Base-by-base conservation (phyloP, 2,888 invertebrate genomes). In the Epistrophella euchroma region DNA sequence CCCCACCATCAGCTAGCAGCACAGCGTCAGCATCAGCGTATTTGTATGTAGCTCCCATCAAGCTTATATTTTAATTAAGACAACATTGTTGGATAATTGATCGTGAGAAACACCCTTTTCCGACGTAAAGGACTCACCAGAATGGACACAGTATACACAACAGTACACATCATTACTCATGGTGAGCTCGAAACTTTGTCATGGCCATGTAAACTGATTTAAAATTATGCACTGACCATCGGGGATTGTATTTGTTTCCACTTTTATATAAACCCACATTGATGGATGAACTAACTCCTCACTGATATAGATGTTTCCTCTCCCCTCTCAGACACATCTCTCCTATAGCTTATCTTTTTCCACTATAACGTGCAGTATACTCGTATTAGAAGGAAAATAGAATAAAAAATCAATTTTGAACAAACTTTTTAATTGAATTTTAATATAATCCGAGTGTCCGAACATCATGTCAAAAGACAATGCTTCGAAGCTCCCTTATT, bases 381-480 rank as follows among this genome's bases (percentile, higher is more conserved):
- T n/a, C 4, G 37, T 3, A 3, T 40, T 15, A 35, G 13, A 35
- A 32, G 10, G 45, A 11, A 19, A 28, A 56, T 19, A 47, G 25
- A 28, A 58, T 45, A 45, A 56, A 74, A 74, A 84, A 72, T 68
- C 75, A 84, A 76, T 75, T 75, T 75, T 19, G 37, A 79, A 81
- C 66, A 66, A 85, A 47, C 5, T 85, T 85, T 81, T 85, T 81
- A 85, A 85, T 81, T 81, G 81, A 81, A 85, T 70, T 76, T 77
- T 73, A 77, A 85, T 77, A 81, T 73, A 73, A 81, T 64, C 81
- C 68, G 25, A 37, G 56, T 55, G 68, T 81, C 81, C 72, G 76
- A 68, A 76, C 80, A 81, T 62, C 72, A 85, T 81, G 76, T 81
- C 68, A 66, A 73, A 73, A 77, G 56, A 85, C 85, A 85, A 85